Base-by-base conservation (phyloP, 92 coral and sea anemone genomes). In the Micromussa lordhowensis region DNA sequence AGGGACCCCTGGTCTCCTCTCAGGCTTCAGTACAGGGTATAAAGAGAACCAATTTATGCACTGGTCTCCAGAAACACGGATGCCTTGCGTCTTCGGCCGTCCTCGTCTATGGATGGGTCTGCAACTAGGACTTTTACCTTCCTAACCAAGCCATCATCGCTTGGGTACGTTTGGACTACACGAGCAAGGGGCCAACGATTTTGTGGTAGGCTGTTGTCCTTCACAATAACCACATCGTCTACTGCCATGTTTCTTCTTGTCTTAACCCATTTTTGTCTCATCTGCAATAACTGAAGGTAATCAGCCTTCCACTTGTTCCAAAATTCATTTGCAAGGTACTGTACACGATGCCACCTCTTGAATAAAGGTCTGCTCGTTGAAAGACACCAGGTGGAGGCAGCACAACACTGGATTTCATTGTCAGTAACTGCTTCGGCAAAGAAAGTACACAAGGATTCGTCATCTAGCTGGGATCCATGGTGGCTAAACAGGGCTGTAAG, bases 181-280 rank as follows among this genome's bases (percentile, higher is more conserved):
- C 71, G 72, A 57, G 84, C 84, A n/a, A 80, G 83, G 5, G 36
- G 83, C 69, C 83, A 79, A 26, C 44, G 83, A 32, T 79, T 79
- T 26, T 36, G 83, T 30, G 68, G 68, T 12, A 49, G 59, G 59
- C 59, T 54, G 19, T 54, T 17, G 3, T 54, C 59, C 19, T 54
- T 54, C 59, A 54, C 59, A 54, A 54, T 54, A 11, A 54, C 19
- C 59, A 54, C 59, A 11, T 54, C 16, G 19, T 54, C 59, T 54
- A 54, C 59, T 54, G 59, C 59, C 59, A 54, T 54, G 59, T 54
- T 54, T 54, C 59, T 54, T 54, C 59, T 54, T 54, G 59, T 17
- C 54, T 49, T 54, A 17, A 54, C 59, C 59, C 59, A 54, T 4
- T 54, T 54, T 2, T 54, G 19, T 54, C 59, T 54, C 59, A 17